Percentiles rank a stretch among this genome's conserved stretches.
Evolutionary conservation across 35 echinoderm and acorn worm genomes (phyloP).

Genomic region (Hemicentrotus pulcherrimus): DNA sequence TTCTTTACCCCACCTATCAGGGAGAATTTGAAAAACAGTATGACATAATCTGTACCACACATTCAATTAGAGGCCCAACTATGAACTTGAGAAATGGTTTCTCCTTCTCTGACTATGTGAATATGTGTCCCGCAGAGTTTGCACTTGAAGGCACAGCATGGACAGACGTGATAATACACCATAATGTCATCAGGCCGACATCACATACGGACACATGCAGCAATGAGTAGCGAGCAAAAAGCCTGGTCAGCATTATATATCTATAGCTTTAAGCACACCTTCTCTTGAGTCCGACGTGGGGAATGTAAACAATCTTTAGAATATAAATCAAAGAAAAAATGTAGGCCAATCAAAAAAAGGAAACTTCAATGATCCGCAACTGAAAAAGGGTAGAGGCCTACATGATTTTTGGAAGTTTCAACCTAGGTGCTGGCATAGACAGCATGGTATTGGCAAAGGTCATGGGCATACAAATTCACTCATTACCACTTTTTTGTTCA

Average conservation of each 20-base stretch:
- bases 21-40: conserved; percentile 5
- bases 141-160: neutral
- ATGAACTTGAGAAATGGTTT: neutral
- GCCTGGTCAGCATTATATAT: neutral
- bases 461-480: neutral
- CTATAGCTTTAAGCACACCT: neutral
- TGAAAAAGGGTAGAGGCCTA: neutral
- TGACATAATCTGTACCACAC: neutral
- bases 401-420: neutral
- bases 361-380: neutral
- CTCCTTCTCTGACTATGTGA: neutral
- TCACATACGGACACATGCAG: neutral
- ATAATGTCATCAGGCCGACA: neutral
- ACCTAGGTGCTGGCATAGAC: neutral
- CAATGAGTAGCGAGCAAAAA: neutral
- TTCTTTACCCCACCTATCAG: too few species aligned
- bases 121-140: neutral
- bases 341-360: neutral
- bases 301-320: too few species aligned
- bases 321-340: neutral
- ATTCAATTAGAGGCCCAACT: neutral
- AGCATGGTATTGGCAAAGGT: neutral
- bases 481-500: neutral
- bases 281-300: neutral
- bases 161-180: conserved; percentile 1